Evolutionary conservation across 2,888 invertebrate genomes (phyloP), one percentile per base, ranked within the genome.

Genomic region (Tholera decimalis): DNA sequence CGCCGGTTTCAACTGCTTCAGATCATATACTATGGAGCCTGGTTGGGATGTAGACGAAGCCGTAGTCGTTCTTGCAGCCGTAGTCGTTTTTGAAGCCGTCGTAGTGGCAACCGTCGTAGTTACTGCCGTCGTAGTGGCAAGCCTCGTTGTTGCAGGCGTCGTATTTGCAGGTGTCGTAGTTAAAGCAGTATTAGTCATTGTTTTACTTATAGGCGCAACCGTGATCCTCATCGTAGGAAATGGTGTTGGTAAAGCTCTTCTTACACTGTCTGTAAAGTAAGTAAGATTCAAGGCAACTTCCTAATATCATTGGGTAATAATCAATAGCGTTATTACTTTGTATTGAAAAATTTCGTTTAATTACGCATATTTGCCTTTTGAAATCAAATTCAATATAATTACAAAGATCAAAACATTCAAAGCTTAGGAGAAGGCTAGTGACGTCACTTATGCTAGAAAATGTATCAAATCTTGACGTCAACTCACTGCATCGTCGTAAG

Each of bases 11-110:
- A 61, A 8, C 0, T 49, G 30, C 2, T 57, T 73, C 15, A 73
- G 18, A 3, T 68, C 33, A 9, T 62, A 68, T 1, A 69, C 28
- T 0, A 56, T 9, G 0, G 69, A 69, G 0, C 47, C 44, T 1
- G 26, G 39, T 5, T 22, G 33, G 0, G 39, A 2, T 11, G 37
- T 18, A 4, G 30, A 18, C 0, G 37, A 46, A 2, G 20, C 18
- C 2, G 24, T n/a, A 6, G 30, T 8, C n/a, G 15, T n/a, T 0
- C n/a, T n/a, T n/a, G 5, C 15, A 15, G 15, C n/a, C 8, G 11
- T n/a, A 6, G 26, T 18, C 3, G 24, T 3, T 7, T 30, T 7
- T 3, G 49, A 18, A 3, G 30, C 33, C 5, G 30, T 20, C 13
- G 33, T 30, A 0, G 28, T 8, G 0, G 18, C 9, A 0, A 9